Conservation (phyloP, 2,113 vertebrate species). For the Stictonetta naevosa region DNA sequence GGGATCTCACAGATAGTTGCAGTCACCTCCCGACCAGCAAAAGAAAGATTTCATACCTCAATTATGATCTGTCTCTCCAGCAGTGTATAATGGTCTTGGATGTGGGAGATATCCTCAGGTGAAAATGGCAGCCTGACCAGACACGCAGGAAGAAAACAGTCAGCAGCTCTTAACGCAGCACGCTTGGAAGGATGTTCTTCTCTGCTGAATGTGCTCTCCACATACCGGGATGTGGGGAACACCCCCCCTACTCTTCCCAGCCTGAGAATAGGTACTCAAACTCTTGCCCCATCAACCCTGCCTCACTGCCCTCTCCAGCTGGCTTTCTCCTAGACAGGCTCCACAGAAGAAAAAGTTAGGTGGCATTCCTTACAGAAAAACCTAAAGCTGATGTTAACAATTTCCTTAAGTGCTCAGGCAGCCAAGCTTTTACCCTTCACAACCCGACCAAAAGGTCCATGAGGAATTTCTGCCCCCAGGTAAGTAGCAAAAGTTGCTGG, state of each 20-base stretch:
- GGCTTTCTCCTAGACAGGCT: not conserved
- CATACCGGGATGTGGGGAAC: not conserved
- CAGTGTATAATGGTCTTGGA: conserved; percentile 93
- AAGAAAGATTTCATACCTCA: conserved; percentile 81
- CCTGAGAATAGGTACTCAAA: not conserved
- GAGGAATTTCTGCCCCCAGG: not conserved
- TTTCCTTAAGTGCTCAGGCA: not conserved
- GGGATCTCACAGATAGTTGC: not conserved
- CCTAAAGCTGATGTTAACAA: not conserved
- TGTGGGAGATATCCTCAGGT: conserved; percentile 85
- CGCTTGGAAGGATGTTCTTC: not conserved
- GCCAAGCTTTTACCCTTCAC: not conserved
- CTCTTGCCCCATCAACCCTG: not conserved
- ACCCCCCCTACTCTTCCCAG: not conserved
- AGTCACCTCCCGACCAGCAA: not conserved
- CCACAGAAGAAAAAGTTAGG: not conserved
- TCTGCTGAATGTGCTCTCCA: not conserved
- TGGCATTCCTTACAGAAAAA: not conserved
- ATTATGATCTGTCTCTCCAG: conserved; percentile 96
- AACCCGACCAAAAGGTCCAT: not conserved
- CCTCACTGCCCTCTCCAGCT: not conserved
- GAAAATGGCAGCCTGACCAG: conserved; percentile 88
- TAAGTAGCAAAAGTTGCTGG: not conserved
- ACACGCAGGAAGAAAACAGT: not conserved
- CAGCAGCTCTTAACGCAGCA: not conserved